Percentiles rank a stretch among this genome's conserved stretches.
These are phyloP conservation scores for Paralichthys olivaceus DNA, from an alignment of 2,113 vertebrate species.

Conservation along the genomic window DNA sequence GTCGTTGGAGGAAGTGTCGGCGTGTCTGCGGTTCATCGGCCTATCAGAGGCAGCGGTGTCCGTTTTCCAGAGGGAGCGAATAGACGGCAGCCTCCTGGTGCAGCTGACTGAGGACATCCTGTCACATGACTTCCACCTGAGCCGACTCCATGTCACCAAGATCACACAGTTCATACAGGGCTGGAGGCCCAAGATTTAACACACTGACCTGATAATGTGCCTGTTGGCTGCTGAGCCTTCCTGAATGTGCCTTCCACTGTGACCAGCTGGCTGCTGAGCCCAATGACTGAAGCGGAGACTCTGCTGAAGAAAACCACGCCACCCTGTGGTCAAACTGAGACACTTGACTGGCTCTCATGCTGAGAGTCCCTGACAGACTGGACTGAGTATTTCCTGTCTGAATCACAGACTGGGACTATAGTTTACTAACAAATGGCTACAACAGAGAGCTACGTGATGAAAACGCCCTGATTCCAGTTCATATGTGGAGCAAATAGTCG, in stretches of 20 bases:
- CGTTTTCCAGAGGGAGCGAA: constrained; percentile 93
- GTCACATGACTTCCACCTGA: constrained; percentile 95
- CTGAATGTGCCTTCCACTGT: constrained; percentile 79
- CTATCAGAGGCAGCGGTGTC: constrained; percentile 93
- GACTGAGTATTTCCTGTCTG: constrained; percentile 39
- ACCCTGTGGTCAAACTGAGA: constrained; percentile 58
- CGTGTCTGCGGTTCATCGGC: constrained; percentile 95
- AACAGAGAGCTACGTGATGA: constrained; percentile 18
- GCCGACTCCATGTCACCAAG: constrained; percentile 98
- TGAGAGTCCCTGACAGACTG: constrained; percentile 17
- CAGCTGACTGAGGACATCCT: constrained; percentile 98
- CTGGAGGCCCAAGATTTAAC: constrained; percentile 96
- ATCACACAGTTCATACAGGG: constrained; percentile 99
- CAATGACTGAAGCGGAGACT: constrained; percentile 46
- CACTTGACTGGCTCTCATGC: constrained; percentile 22
- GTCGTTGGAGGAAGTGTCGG: constrained; percentile 95
- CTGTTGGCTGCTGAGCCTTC: constrained; percentile 69
- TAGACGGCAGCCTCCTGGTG: constrained; percentile 96
- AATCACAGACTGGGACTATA: constrained; percentile 75
- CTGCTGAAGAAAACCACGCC: constrained; percentile 53
- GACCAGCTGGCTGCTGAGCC: constrained; percentile 68
- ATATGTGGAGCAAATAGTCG: neutral
- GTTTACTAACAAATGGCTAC: constrained; percentile 78
- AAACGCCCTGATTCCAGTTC: neutral
- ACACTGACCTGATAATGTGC: constrained; percentile 54